phyloP scores from a whole-genome alignment of 1,140 invertebrate species.

The Pseudomyrmex concolor region DNA sequence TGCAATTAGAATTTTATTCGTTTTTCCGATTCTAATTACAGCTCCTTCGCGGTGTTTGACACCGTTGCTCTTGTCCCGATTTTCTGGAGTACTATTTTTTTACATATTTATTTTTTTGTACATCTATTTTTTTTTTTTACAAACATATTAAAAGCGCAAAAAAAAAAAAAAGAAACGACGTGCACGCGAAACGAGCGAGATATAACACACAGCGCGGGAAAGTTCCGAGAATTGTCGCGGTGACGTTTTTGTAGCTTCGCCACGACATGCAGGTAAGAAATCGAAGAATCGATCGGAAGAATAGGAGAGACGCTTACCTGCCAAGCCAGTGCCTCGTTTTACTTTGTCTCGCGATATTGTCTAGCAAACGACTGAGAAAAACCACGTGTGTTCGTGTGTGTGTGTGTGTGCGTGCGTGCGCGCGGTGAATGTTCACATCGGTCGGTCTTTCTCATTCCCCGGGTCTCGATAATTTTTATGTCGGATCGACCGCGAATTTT shows the following conservation, averaged over 20 bases:
- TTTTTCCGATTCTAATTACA: background rate
- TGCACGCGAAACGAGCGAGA: constrained; percentile 18
- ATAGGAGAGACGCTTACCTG: constrained; percentile 12
- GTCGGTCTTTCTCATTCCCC: constrained; percentile 31
- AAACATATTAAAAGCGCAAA: background rate
- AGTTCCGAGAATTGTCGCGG: background rate
- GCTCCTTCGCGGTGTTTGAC: too few relatives aligned
- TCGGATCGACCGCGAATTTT: constrained; percentile 6
- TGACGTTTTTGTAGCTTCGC: background rate
- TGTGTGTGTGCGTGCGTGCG: too few relatives aligned
- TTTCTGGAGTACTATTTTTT: too few relatives aligned
- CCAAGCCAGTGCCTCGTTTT: background rate
- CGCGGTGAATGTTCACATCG: too few relatives aligned
- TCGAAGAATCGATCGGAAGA: constrained; percentile 22
- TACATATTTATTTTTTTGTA: background rate
- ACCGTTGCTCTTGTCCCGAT: too few relatives aligned
- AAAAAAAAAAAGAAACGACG: too few relatives aligned
- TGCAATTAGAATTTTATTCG: background rate
- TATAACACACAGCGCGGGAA: constrained; percentile 14
- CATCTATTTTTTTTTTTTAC: background rate
- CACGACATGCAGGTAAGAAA: background rate
- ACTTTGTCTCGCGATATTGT: too few relatives aligned
- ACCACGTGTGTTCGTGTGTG: too few relatives aligned
- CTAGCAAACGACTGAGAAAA: too few relatives aligned
- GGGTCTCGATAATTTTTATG: background rate